Conservation (phyloP, 2,888 invertebrate species). For the Bimastos eiseni region DNA sequence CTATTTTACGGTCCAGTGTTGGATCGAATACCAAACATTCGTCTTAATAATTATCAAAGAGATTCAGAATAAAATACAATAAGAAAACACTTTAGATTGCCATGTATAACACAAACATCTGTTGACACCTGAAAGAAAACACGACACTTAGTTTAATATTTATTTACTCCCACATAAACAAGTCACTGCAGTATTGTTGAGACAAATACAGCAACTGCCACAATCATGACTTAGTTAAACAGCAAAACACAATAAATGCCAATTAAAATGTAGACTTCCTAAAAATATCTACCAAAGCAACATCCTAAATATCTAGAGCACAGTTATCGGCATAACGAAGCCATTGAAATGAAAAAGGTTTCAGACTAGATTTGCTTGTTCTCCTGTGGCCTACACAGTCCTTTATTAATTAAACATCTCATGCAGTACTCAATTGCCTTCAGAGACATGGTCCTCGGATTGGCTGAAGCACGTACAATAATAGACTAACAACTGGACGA, state of each 20-base stretch:
- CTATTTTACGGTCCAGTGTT: not conserved
- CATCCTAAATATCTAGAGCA: not conserved
- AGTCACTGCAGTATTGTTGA: not conserved
- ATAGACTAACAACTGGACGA: no score
- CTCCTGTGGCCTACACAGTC: not conserved
- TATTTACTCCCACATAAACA: not conserved
- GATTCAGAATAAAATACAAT: not conserved
- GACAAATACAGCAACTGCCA: not conserved
- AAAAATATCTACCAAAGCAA: not conserved
- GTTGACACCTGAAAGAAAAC: not conserved
- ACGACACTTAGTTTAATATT: no score
- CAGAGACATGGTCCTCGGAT: not conserved
- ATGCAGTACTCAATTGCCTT: no score
- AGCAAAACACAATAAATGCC: not conserved
- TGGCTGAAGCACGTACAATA: not conserved
- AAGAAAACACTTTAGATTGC: not conserved
- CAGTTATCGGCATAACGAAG: not conserved
- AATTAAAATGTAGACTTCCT: not conserved
- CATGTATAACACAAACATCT: not conserved
- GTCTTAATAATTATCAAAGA: not conserved
- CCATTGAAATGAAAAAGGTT: not conserved
- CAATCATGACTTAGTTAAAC: not conserved
- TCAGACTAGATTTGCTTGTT: not conserved
- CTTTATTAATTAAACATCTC: no score
- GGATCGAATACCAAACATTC: not conserved